Percentiles rank a stretch among this genome's conserved stretches.
Conservation (phyloP, 2,888 invertebrate genomes). For the Entomobrya multifasciata region DNA sequence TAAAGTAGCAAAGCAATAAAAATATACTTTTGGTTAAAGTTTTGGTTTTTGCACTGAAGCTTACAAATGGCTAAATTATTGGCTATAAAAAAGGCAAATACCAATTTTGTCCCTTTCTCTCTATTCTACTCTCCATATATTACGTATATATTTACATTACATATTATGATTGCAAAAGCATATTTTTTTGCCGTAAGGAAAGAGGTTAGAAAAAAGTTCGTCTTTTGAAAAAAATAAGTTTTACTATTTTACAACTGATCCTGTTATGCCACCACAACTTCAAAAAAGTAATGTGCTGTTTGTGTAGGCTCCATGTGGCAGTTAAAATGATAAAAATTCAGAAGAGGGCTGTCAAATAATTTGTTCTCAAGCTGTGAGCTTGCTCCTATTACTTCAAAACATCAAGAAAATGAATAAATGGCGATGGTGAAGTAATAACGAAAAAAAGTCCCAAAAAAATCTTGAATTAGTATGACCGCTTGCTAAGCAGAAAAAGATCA, state of each 20-base stretch:
- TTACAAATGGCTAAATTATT: slow-evolving; percentile 33
- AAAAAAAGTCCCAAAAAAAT: slow-evolving; percentile 21
- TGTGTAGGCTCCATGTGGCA: neutral
- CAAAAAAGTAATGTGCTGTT: neutral
- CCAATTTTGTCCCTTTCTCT: slow-evolving; percentile 38
- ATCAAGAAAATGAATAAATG: slow-evolving; percentile 19
- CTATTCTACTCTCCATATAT: neutral
- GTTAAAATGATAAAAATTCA: neutral
- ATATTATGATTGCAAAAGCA: slow-evolving; percentile 14
- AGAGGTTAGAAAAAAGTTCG: slow-evolving; percentile 21
- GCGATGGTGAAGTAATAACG: neutral
- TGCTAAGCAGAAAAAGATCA: too few relatives aligned
- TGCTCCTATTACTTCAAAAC: slow-evolving; percentile 46
- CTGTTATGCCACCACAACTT: neutral
- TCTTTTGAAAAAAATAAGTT: slow-evolving; percentile 3
- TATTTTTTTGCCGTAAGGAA: slow-evolving; percentile 24
- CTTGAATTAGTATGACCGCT: too few relatives aligned
- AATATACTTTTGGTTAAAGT: neutral
- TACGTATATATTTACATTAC: slow-evolving; percentile 3
- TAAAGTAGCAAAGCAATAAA: neutral
- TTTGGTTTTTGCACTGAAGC: slow-evolving; percentile 2
- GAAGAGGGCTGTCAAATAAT: slow-evolving; percentile 39
- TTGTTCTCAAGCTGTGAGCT: slow-evolving; percentile 39
- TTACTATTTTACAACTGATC: slow-evolving; percentile 20
- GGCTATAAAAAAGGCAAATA: slow-evolving; percentile 26